Evolutionary conservation across 2,888 invertebrate genomes (phyloP), one percentile per base, ranked within the genome.

Genomic region (Cheilosia vernalis): DNA sequence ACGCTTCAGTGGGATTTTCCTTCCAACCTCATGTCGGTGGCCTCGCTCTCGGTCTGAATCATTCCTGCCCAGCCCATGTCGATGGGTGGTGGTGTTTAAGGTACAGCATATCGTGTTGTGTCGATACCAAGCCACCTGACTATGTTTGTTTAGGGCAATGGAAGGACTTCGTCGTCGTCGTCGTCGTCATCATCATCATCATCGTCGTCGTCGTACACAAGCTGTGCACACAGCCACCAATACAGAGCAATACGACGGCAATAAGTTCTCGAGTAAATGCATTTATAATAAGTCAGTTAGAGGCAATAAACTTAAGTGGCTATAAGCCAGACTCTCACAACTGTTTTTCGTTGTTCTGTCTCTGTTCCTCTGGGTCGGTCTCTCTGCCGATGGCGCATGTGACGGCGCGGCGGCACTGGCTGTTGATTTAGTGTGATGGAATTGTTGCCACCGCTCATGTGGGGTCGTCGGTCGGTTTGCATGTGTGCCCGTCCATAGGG

Each of bases 221-320:
- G 44, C 44, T 56, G 44, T 74, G 51, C 40, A 37, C 51, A 53
- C 42, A 55, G 64, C 73, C 79, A 74, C 73, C 79, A 74, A 77
- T 79, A 56, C 67, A 21, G 55, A 40, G 51, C 72, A 74, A 80
- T 66, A 80, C 80, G 42, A 80, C 70, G 66, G 80, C 84, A 85
- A 85, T 85, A 85, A 81, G 85, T 80, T 81, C 76, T 77, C 81
- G 72, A 81, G 85, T 81, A 85, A 85, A 85, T 85, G 85, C 85
- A 85, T 85, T 85, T 85, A 85, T 85, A 81, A 85, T 85, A 85
- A 85, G 85, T 85, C 85, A 81, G 85, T 85, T 85, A 85, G 85
- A 85, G 85, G 85, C 77, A 85, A 85, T 85, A 85, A 85, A 85
- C 80, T 70, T 85, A 81, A 85, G 85, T 85, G 85, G 81, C 81